phyloP scores from a whole-genome alignment of 2,888 invertebrate genomes.

The Harpagoxenus sublaevis region DNA sequence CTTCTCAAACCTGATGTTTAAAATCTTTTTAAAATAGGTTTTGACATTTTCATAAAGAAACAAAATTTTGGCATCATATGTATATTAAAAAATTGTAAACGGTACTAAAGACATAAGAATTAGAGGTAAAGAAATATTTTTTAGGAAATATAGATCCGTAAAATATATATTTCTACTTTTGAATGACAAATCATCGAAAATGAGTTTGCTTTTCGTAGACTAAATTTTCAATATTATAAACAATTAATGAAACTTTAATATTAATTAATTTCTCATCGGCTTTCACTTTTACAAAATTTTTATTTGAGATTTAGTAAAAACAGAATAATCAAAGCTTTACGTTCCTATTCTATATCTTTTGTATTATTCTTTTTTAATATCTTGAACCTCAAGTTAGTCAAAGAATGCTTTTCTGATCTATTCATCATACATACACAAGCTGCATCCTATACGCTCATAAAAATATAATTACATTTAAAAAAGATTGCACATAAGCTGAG shows the following conservation, averaged over 20 bases:
- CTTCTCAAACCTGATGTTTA: background rate
- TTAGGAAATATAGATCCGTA: no score
- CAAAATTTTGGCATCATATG: no score
- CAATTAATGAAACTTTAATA: background rate
- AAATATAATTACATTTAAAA: constrained; percentile 31
- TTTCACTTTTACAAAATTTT: background rate
- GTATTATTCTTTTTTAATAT: background rate
- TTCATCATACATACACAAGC: background rate
- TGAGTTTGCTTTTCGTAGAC: background rate
- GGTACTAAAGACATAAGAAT: no score
- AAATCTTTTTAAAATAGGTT: background rate
- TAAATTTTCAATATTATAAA: background rate
- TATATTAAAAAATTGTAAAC: no score
- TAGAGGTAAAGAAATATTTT: no score
- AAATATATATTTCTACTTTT: background rate
- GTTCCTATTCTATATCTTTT: background rate
- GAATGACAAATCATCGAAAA: background rate
- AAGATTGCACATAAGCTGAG: constrained; percentile 3
- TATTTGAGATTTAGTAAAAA: background rate
- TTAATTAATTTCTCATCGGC: background rate
- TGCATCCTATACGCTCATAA: background rate
- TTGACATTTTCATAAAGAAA: background rate
- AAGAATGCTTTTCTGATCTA: background rate
- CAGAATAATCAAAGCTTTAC: background rate
- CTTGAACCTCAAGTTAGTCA: background rate